Evolutionary conservation across 2,888 invertebrate species (phyloP).

Genomic region (Lamellibrachia satsuma): DNA sequence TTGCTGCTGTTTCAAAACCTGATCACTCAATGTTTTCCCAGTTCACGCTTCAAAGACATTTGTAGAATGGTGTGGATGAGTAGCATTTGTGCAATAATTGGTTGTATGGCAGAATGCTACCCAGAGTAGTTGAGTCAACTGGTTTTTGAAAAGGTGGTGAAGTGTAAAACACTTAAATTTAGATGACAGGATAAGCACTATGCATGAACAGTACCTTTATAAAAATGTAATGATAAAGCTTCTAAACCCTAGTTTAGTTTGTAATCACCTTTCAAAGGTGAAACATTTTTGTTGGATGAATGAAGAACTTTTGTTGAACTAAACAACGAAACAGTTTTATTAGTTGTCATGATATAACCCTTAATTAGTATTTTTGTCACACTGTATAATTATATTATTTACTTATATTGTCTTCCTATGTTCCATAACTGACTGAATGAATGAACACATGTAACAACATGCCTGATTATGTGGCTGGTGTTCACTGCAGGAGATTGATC

Average conservation of each 20-base stretch:
- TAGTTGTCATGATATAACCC: neutral
- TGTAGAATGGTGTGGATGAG: neutral
- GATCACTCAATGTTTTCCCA: neutral
- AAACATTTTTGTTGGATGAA: too few relatives aligned
- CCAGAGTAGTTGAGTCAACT: too few relatives aligned
- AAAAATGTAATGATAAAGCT: neutral
- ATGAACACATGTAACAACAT: neutral
- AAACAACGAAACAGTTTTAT: neutral
- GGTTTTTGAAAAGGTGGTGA: too few relatives aligned
- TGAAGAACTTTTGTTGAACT: neutral
- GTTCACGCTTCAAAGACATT: neutral
- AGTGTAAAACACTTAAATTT: neutral
- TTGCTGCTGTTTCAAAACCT: neutral
- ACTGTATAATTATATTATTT: neutral
- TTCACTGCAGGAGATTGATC: constrained; percentile 41
- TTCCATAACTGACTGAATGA: neutral
- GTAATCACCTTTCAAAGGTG: neutral
- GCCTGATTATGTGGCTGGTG: neutral
- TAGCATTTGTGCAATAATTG: too few relatives aligned
- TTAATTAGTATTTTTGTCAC: neutral
- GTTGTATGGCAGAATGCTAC: too few relatives aligned
- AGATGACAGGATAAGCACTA: neutral
- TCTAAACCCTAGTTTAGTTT: neutral
- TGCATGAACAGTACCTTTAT: neutral
- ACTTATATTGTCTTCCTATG: neutral